Base-by-base conservation (phyloP, 2,113 vertebrate genomes). In the Oreochromis tanganicae region DNA sequence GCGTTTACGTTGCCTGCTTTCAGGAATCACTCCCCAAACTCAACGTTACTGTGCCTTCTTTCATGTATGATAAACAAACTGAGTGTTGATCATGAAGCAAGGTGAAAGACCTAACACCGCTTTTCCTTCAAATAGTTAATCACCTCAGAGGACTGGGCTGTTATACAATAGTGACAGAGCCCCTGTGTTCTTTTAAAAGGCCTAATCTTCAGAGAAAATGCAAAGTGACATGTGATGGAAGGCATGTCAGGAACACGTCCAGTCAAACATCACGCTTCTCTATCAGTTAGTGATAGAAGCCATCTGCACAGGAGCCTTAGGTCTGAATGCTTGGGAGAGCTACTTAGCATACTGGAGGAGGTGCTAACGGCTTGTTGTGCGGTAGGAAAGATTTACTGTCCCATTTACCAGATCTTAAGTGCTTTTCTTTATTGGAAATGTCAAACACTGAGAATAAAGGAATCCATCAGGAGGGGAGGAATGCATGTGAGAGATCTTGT, bases 241-340 rank as follows among this genome's bases (percentile, higher is more conserved):
- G 73, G 80, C 80, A 81, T 75, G 88, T 82, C 82, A 89, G 85
- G 48, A 91, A 75, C 61, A 86, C 6, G 85, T 92, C 90, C n/a
- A 66, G 80, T 57, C 52, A 36, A 78, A 85, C 61, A 59, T 52
- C 84, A 82, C 29, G 29, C 78, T 68, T 71, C 66, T 73, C 43
- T 34, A 55, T 88, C 87, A 88, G 78, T 34, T 19, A 38, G 68
- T 68, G 87, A 93, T 55, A 59, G 57, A 14, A 87, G 55, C 46
- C 88, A 84, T 82, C 83, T 90, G 83, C 78, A 80, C 52, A 71
- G 3, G 14, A 71, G 81, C 78, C 82, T 85, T 32, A 3, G 48
- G 59, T 86, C 63, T 36, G 59, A 83, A 29, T 38, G 81, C 54
- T 56, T 27, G 9, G 75, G 34, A 24, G 32, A 59, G 75, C 66